Evolutionary conservation across 2,113 vertebrate species (phyloP).

Genomic region (rabbit (Oryctolagus cuniculus)): DNA sequence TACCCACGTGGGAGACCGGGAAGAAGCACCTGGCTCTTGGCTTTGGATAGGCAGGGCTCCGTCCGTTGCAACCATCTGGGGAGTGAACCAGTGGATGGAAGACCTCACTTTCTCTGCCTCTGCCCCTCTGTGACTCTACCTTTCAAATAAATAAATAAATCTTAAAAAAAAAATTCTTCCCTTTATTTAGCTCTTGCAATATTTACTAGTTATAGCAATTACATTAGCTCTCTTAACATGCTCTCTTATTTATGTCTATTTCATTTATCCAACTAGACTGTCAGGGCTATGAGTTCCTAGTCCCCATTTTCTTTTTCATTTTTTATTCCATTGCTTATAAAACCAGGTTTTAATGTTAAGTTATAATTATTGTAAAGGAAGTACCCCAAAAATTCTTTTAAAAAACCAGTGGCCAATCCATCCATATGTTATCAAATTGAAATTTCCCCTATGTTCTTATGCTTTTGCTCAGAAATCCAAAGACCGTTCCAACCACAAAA

Average conservation of each 20-base stretch:
- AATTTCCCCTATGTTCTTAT: neutral
- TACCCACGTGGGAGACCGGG: too few relatives aligned
- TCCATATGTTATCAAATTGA: neutral
- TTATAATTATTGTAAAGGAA: conserved; percentile 12
- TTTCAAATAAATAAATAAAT: neutral
- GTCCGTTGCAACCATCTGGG: too few relatives aligned
- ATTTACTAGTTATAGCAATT: neutral
- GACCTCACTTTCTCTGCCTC: too few relatives aligned
- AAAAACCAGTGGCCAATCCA: neutral
- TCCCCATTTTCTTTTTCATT: neutral
- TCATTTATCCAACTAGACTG: neutral
- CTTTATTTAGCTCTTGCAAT: neutral
- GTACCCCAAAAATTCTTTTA: neutral
- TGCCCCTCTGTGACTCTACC: too few relatives aligned
- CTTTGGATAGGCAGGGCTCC: too few relatives aligned
- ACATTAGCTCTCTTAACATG: neutral
- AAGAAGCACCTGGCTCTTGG: too few relatives aligned
- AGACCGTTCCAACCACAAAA: neutral
- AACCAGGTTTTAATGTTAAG: neutral
- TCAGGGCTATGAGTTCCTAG: neutral
- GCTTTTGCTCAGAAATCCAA: neutral
- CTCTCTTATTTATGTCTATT: neutral
- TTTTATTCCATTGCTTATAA: neutral
- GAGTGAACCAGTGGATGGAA: too few relatives aligned
- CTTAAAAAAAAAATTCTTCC: neutral